These are phyloP conservation scores for Synaphobranchus kaupii DNA, from an alignment of 2,797 vertebrate species.

Conservation along the genomic window DNA sequence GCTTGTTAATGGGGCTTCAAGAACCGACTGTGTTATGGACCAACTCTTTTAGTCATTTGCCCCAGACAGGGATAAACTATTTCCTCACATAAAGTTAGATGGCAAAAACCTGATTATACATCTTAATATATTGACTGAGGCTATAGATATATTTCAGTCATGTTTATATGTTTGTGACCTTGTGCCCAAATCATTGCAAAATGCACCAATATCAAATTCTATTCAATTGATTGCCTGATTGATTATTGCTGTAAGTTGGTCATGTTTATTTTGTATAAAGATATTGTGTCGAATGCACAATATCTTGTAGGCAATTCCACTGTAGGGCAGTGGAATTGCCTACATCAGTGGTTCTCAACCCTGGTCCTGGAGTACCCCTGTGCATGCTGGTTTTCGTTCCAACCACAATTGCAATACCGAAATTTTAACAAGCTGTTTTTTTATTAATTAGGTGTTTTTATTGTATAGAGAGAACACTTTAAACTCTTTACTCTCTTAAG, in stretches of 20 bases:
- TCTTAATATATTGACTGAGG: background rate
- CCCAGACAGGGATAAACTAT: background rate
- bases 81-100: background rate
- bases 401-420: too few species aligned
- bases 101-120: background rate
- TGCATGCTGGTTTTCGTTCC: too few species aligned
- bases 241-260: background rate
- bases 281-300: conserved; percentile 31
- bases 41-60: background rate
- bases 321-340: conserved; percentile 24
- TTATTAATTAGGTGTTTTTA: too few species aligned
- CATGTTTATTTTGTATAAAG: background rate
- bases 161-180: background rate
- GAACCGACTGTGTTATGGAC: background rate
- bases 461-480: too few species aligned
- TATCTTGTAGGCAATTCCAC: too few species aligned
- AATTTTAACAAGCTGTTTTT: too few species aligned
- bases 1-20: background rate
- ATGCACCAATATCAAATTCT: background rate
- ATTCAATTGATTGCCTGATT: background rate
- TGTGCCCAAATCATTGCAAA: background rate
- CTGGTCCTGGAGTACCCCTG: too few species aligned
- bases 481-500: too few species aligned
- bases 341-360: too few species aligned
- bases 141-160: background rate